Base-by-base conservation (phyloP, 2,113 vertebrate genomes). In the Oceanodroma tethys region DNA sequence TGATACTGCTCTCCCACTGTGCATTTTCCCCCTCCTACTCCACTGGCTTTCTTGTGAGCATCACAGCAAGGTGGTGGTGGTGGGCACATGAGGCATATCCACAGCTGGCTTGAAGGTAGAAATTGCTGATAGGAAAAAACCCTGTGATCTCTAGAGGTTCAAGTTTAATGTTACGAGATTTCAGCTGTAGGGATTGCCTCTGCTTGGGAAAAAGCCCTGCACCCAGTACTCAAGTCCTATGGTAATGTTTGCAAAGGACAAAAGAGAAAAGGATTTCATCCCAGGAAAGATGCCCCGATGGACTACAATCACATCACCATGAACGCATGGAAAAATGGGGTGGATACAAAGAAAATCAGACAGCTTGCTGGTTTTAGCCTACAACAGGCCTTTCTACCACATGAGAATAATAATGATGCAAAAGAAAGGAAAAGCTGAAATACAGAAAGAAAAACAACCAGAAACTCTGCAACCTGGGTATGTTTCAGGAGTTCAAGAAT, bases 401-500 rank as follows among this genome's bases (percentile, higher is more conserved):
- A 0, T 17, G 25, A 59, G 48, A 60, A 42, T 85, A 81, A 75
- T 34, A 58, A 73, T 40, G 29, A 62, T 65, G 6, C 4, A 38
- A 40, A 43, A 55, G n/a, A 68, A 32, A 23, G 6, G 10, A 16
- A 65, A 81, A 63, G 12, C 10, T 70, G 48, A 79, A 63, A 30
- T 23, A 36, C 1, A 3, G n/a, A 30, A 60, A 73, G 47, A 82
- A 68, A 73, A 63, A 11, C 38, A 78, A 45, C 13, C 34, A 80
- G 42, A 86, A 93, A 50, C 60, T 65, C 73, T 90, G 53, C 34
- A 50, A 53, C 22, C 23, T 66, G n/a, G n/a, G 42, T 42, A 19
- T 30, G 19, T n/a, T 94, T 92, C 34, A 76, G 71, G 67, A 90
- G 48, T 92, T 86, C 26, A 72, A 48, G 81, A 92, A 59, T 80